Base-by-base conservation (phyloP, 2,113 vertebrate genomes). In the Rattus rattus region DNA sequence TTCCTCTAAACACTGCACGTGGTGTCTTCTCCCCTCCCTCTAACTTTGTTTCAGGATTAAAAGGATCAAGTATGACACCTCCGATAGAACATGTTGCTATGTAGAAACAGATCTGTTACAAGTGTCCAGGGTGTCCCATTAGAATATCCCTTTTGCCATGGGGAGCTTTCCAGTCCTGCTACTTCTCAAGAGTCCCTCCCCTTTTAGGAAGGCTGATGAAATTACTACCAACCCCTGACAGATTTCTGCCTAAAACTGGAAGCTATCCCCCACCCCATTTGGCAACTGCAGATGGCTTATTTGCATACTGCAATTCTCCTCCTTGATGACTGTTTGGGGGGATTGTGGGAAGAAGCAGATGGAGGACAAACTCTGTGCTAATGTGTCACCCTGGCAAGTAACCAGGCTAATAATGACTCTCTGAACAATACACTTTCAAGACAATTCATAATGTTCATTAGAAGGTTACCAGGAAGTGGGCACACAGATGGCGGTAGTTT, bases 241-340 rank as follows among this genome's bases (percentile, higher is more conserved):
- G 54, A 90, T 90, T 88, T 84, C 76, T 90, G 72, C 81, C 36
- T 92, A 73, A 77, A 95, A 91, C 20, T 96, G 77, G 69, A 97
- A 96, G 65, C 73, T 11, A 56, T 65, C 65, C 63, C n/a, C 85
- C 43, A 33, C 65, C 56, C 47, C 59, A 39, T 90, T 88, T 88
- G 92, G 69, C 92, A 47, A 59, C 17, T 89, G 88, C 96, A 97
- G 95, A 97, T 96, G 96, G 97, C 88, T 86, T 91, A 94, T 96
- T 97, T 97, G 96, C 97, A 97, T 96, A 92, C 95, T 88, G 59
- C 13, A 30, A 73, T 96, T 95, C 84, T 91, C 56, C 67, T 67
- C 86, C 67, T 52, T 95, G 80, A 94, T 88, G 65, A 94, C 3
- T 96, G n/a, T 94, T 94, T 81, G 30, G n/a, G 73, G 79, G 43